A percentile compares a stretch with the other conserved stretches of the same genome.
Conservation (phyloP, 2,888 invertebrate species). For the Megaustenia siamemsis region DNA sequence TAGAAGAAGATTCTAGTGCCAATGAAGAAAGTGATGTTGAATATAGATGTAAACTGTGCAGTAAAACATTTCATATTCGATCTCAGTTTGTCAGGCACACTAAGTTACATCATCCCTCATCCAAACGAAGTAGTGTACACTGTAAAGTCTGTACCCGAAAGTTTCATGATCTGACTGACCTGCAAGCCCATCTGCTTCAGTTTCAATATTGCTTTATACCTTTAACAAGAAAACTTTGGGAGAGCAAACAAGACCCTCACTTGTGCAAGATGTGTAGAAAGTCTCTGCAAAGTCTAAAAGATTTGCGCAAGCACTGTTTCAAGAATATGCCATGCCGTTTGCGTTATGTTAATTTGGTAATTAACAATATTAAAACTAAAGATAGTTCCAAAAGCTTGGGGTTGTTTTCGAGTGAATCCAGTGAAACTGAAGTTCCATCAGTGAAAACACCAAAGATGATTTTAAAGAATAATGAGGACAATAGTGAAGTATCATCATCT, state of each 20-base stretch:
- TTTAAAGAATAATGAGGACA: background rate
- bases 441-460: background rate
- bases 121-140: background rate
- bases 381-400: background rate
- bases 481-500: constrained; percentile 19
- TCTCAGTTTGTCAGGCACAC: background rate
- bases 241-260: constrained; percentile 4
- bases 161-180: constrained; percentile 11
- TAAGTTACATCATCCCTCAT: background rate
- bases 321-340: constrained; percentile 45
- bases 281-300: background rate
- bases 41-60: constrained; percentile 38
- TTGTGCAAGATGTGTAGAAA: constrained; percentile 43
- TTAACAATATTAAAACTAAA: constrained; percentile 1
- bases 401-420: background rate
- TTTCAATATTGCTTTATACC: constrained; percentile 40
- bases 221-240: constrained; percentile 32
- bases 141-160: constrained; percentile 46
- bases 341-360: constrained; percentile 36
- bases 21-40: constrained; percentile 17
- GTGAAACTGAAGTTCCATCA: too few species aligned
- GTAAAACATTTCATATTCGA: background rate
- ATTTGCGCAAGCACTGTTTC: constrained; percentile 48
- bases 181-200: constrained; percentile 44
- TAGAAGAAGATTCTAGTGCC: constrained; percentile 9